A percentile compares a stretch with the other conserved stretches of the same genome.
Conservation (phyloP, 2,888 invertebrate genomes). For the Pogonocherus hispidulus region DNA sequence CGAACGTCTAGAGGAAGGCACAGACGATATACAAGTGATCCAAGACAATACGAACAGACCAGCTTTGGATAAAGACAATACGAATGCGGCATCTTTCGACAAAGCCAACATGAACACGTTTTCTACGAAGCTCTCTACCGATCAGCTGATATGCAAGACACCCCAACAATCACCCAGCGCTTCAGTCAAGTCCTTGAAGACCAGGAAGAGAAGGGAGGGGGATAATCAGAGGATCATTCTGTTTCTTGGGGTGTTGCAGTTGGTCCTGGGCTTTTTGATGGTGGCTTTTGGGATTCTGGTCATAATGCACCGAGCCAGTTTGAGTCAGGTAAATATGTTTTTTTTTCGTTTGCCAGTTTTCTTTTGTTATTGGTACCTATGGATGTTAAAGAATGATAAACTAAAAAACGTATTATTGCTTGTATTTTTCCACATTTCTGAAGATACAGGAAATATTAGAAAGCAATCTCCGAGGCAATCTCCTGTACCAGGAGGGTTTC, state of each 20-base stretch:
- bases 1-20: not conserved
- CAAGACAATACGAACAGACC: too few species aligned
- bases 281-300: slow-evolving; percentile 76
- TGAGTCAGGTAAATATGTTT: slow-evolving; percentile 63
- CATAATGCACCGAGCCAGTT: slow-evolving; percentile 74
- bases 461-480: too few species aligned
- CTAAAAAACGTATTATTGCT: too few species aligned
- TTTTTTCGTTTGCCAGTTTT: too few species aligned
- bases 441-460: too few species aligned
- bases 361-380: too few species aligned
- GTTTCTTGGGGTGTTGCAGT: slow-evolving; percentile 74
- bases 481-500: too few species aligned
- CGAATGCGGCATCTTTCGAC: not conserved
- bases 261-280: slow-evolving; percentile 75
- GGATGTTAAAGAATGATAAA: too few species aligned
- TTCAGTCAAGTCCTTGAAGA: slow-evolving; percentile 53
- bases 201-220: slow-evolving; percentile 35
- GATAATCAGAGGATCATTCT: slow-evolving; percentile 64
- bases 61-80: not conserved
- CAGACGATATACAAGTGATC: not conserved
- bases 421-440: too few species aligned
- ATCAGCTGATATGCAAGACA: slow-evolving; percentile 73
- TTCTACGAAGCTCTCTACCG: slow-evolving; percentile 69
- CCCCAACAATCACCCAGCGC: slow-evolving; percentile 65
- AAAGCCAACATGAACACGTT: slow-evolving; percentile 50